Base-by-base conservation (phyloP, 2,888 invertebrate species). In the Hirtodrosophila histrioides region DNA sequence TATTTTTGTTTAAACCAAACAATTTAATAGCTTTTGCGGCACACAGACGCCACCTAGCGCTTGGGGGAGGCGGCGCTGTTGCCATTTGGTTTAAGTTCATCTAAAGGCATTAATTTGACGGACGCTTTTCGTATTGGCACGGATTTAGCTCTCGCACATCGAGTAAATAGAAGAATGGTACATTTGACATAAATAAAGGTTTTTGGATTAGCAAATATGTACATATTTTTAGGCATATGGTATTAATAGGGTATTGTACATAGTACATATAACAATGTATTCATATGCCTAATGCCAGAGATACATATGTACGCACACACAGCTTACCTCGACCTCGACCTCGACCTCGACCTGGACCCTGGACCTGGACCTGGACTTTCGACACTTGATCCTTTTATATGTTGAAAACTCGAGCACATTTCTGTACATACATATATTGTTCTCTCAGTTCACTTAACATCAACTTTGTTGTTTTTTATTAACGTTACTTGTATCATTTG, bases 41-140 rank as follows among this genome's bases (percentile, higher is more conserved):
- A 60, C 11, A 41, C 40, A 56, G 23, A 36, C 40, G 43, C 41
- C 33, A 4, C 27, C 40, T 31, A 10, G 27, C 8, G 8, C 8
- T 23, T 17, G 17, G 17, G 17, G 17, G 17, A 1, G 49, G 35
- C 43, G 40, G 56, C 50, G 31, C 68, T 54, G 12, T 31, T 68
- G 45, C 3, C 41, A 23, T 82, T 89, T 89, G 89, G 89, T 86
- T 90, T 86, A 89, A 85, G 88, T 83, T 89, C 90, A 90, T 90
- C 90, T 90, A 90, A 90, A 89, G 86, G 90, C 90, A 90, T 80
- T 89, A 78, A 90, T 90, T 90, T 90, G 90, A 90, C 90, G 90
- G 90, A 90, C 90, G 89, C 89, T 89, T 90, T 90, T 90, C 90
- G 90, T 89, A 78, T 89, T 90, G 89, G 83, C 89, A 87, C 90